These are phyloP conservation scores for Mizuhopecten yessoensis DNA, from an alignment of 1,140 invertebrate species.

Conservation along the genomic window DNA sequence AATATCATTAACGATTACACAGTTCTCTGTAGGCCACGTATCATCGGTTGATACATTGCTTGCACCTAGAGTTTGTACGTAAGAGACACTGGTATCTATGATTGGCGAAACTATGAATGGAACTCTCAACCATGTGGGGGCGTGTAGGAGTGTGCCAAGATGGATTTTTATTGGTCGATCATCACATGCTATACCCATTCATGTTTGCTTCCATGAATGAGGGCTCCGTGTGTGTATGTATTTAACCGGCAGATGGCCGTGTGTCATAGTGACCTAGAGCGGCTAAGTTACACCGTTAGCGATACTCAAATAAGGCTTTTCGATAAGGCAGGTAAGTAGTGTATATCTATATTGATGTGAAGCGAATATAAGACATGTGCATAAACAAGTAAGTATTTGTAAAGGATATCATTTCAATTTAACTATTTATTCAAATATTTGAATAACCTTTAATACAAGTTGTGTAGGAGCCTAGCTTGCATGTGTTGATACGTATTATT, in stretches of 20 bases:
- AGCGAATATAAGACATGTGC: no score
- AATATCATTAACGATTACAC: no score
- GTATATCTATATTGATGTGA: no score
- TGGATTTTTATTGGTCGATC: constrained; percentile 15
- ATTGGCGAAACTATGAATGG: neutral
- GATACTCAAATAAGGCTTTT: neutral
- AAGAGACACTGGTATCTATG: neutral
- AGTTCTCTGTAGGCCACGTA: no score
- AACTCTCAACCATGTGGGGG: neutral
- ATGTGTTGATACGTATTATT: no score
- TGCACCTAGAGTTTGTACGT: no score
- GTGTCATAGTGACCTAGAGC: neutral
- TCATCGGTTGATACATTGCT: no score
- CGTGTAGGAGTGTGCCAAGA: neutral
- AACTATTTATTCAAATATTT: no score
- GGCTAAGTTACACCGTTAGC: neutral
- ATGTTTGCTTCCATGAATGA: neutral
- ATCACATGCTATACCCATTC: neutral
- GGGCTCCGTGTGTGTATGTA: neutral
- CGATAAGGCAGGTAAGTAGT: neutral
- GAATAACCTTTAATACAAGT: no score
- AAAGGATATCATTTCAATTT: no score
- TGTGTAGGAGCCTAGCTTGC: no score
- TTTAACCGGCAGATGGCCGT: neutral
- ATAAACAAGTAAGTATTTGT: no score